Percentiles rank a stretch among this genome's conserved stretches.
Evolutionary conservation across 2,797 vertebrate species (phyloP).

Genomic region (Acomys russatus): DNA sequence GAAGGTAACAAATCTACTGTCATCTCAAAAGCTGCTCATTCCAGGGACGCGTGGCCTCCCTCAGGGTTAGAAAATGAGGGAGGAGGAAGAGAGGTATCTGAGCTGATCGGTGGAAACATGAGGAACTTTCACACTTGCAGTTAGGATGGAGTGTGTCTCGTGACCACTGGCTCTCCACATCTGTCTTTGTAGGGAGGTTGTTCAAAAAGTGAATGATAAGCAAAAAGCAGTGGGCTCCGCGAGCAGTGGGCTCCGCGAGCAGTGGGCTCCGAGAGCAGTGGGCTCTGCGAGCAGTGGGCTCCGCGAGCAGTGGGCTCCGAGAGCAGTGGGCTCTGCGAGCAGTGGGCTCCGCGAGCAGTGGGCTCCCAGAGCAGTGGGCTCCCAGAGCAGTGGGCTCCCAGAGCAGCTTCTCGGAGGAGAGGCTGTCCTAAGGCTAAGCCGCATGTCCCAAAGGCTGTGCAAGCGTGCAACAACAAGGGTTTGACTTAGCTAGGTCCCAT

Average conservation of each 20-base stretch:
- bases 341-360: too few species aligned
- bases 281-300: too few species aligned
- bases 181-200: too few species aligned
- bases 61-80: background rate
- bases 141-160: background rate
- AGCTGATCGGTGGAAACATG: background rate
- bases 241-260: too few species aligned
- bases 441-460: background rate
- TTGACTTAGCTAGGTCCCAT: background rate
- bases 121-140: fast-evolving
- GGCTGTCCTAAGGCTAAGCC: background rate
- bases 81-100: background rate
- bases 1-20: background rate
- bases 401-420: background rate
- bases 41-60: too few species aligned
- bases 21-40: background rate
- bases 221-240: too few species aligned
- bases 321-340: too few species aligned
- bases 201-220: background rate
- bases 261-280: too few species aligned
- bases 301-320: too few species aligned
- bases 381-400: too few species aligned
- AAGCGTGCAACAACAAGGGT: background rate
- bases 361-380: too few species aligned
- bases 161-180: fast-evolving